Conservation (phyloP, 2,797 vertebrate species). For the Clarias pachynema region DNA sequence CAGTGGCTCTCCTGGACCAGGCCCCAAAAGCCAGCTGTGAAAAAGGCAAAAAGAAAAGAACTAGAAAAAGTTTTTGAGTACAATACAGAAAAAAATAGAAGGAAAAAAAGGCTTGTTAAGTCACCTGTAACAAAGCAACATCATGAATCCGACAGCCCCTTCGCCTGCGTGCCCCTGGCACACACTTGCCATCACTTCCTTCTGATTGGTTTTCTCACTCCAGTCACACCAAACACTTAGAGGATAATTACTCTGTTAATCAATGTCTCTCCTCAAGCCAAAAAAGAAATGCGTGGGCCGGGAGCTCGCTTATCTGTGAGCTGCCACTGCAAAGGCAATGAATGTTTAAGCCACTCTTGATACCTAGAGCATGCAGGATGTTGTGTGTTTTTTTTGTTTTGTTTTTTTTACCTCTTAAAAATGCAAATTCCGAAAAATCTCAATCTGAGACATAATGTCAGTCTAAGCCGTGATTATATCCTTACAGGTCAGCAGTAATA, state of each 20-base stretch:
- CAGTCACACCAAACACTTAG: conserved; percentile 61
- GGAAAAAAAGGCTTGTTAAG: conserved; percentile 28
- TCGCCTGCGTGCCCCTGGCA: conserved; percentile 39
- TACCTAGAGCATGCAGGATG: conserved; percentile 12
- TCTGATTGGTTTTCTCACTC: conserved; percentile 54
- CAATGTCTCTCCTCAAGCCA: conserved; percentile 76
- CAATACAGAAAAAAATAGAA: conserved; percentile 30
- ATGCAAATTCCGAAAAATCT: background rate
- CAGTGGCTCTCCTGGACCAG: conserved; percentile 50
- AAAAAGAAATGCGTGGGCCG: conserved; percentile 68
- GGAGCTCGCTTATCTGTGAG: conserved; percentile 68
- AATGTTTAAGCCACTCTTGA: conserved; percentile 71
- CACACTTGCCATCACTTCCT: conserved; percentile 43
- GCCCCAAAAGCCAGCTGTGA: conserved; percentile 52
- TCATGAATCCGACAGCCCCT: conserved; percentile 39
- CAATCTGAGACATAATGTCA: conserved; percentile 3
- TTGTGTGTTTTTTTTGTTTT: background rate
- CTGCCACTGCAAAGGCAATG: conserved; percentile 69
- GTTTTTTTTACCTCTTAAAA: background rate
- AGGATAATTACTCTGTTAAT: conserved; percentile 82
- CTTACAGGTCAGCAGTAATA: background rate
- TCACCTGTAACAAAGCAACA: conserved; percentile 48
- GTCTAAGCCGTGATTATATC: conserved; percentile 3
- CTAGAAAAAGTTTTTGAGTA: background rate
- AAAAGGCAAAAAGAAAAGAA: conserved; percentile 45